phyloP scores from a whole-genome alignment of 2,888 invertebrate species.

The Pocota personata region DNA sequence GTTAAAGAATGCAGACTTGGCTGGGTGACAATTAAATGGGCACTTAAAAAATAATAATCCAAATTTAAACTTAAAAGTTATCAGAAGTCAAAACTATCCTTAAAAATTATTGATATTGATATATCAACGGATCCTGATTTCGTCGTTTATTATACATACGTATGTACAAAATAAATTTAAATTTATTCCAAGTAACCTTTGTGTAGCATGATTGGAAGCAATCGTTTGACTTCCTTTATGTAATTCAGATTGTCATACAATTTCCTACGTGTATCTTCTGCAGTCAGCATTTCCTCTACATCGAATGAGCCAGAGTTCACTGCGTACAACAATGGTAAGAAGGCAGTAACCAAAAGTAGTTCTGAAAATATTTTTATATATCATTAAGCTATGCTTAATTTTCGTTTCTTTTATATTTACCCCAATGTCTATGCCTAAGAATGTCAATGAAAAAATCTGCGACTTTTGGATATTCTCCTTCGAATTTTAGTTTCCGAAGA shows the following conservation, averaged over 20 bases:
- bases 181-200: conserved; percentile 37
- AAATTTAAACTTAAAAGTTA: too few relatives aligned
- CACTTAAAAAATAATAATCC: too few relatives aligned
- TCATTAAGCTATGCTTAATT: background rate
- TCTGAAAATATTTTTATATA: conserved; percentile 63
- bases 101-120: too few relatives aligned
- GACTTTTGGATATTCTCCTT: conserved; percentile 30
- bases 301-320: conserved; percentile 33
- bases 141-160: too few relatives aligned
- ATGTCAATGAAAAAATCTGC: conserved; percentile 34
- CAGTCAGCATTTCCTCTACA: background rate
- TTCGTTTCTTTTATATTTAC: too few relatives aligned
- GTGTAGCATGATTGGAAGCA: conserved; percentile 14
- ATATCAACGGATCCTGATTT: too few relatives aligned
- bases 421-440: conserved; percentile 22
- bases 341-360: conserved; percentile 73
- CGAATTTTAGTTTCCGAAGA: conserved; percentile 1
- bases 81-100: too few relatives aligned
- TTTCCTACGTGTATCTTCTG: background rate
- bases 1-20: too few relatives aligned
- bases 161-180: too few relatives aligned
- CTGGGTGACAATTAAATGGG: too few relatives aligned
- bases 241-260: conserved; percentile 2
- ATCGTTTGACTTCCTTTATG: background rate
- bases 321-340: conserved; percentile 74